Evolutionary conservation across 2,888 invertebrate species (phyloP).

Genomic region (Pimpla rufipes): DNA sequence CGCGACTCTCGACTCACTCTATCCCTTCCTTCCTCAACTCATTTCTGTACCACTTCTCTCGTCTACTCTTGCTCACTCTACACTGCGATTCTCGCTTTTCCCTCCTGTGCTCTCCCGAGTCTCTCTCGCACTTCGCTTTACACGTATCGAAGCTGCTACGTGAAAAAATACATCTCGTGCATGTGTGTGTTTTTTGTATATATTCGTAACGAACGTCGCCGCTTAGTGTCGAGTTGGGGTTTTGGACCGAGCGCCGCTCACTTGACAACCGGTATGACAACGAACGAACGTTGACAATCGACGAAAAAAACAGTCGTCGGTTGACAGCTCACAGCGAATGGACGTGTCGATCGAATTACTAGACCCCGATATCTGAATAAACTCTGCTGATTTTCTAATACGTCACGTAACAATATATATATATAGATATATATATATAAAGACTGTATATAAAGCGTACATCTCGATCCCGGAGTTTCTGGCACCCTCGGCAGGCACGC

Average conservation of each 20-base stretch:
- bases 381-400: no score
- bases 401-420: no score
- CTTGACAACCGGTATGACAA: no score
- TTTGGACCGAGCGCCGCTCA: no score
- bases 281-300: no score
- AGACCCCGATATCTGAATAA: no score
- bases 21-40: constrained; percentile 60
- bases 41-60: constrained; percentile 67
- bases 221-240: no score
- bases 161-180: not conserved
- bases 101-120: constrained; percentile 46
- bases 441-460: constrained; percentile 5
- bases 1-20: constrained; percentile 75
- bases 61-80: constrained; percentile 56
- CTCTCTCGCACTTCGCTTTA: constrained; percentile 52
- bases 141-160: constrained; percentile 22
- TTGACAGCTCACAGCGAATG: no score
- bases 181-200: no score
- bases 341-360: no score
- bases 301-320: no score
- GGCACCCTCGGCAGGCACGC: constrained; percentile 31
- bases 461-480: constrained; percentile 38
- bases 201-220: no score
- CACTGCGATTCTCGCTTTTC: constrained; percentile 54
- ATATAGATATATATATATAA: constrained; percentile 48